Evolutionary conservation across 2,797 vertebrate species (phyloP).

Genomic region (Chrosomus eos): DNA sequence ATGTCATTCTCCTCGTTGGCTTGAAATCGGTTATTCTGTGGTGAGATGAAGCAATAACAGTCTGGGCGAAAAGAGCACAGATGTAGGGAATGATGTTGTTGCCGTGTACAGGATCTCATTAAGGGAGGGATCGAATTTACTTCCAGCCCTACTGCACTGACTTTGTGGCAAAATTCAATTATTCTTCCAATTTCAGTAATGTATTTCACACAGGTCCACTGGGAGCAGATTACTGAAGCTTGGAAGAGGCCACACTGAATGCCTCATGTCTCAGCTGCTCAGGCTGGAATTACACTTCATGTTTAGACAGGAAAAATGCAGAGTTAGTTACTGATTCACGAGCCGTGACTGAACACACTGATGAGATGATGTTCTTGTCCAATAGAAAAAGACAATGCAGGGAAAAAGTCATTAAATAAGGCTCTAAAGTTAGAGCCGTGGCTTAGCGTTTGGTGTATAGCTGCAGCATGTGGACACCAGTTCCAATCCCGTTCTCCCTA

Average conservation of each 20-base stretch:
- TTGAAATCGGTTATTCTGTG: neutral
- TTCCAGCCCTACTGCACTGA: slow-evolving; percentile 57
- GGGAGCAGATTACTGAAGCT: slow-evolving; percentile 61
- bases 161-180: slow-evolving; percentile 65
- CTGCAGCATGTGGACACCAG: neutral
- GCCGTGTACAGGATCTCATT: slow-evolving; percentile 68
- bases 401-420: neutral
- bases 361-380: slow-evolving; percentile 30
- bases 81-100: slow-evolving; percentile 65
- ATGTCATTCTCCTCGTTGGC: slow-evolving; percentile 4
- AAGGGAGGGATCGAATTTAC: slow-evolving; percentile 69
- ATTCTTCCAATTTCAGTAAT: slow-evolving; percentile 70
- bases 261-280: slow-evolving; percentile 38
- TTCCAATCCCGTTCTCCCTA: neutral
- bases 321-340: slow-evolving; percentile 29
- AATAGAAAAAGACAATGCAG: slow-evolving; percentile 19
- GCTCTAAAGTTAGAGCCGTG: neutral
- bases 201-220: slow-evolving; percentile 53
- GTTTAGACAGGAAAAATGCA: slow-evolving; percentile 49
- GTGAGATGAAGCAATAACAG: slow-evolving; percentile 59
- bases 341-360: slow-evolving; percentile 33
- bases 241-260: slow-evolving; percentile 55
- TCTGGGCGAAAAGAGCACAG: slow-evolving; percentile 59
- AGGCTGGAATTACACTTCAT: slow-evolving; percentile 51
- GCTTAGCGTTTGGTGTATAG: neutral